A percentile compares a stretch with the other conserved stretches of the same genome.
phyloP scores from a whole-genome alignment of 23 tunicate species.

The Halocynthia aurantium region DNA sequence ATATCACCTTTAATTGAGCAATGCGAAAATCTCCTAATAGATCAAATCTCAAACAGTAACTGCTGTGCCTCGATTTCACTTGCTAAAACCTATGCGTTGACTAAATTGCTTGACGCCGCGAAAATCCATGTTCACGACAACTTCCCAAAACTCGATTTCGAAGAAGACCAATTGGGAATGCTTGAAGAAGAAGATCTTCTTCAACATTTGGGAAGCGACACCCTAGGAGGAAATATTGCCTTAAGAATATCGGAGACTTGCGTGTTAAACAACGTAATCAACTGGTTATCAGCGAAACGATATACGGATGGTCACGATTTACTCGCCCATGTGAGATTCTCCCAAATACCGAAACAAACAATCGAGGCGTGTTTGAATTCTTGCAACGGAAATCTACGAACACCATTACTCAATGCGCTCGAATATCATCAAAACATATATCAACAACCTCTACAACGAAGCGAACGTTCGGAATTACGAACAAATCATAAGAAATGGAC shows the following conservation, averaged over 20 bases:
- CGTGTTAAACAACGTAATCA: slow-evolving; percentile 8
- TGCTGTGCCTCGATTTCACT: slow-evolving; percentile 31
- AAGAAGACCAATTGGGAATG: slow-evolving; percentile 16
- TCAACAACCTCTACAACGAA: slow-evolving; percentile 61
- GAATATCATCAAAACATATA: slow-evolving; percentile 41
- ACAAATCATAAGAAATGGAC: slow-evolving; percentile 1
- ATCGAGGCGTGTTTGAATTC: slow-evolving; percentile 10
- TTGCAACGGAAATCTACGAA: background rate
- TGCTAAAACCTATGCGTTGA: slow-evolving; percentile 41
- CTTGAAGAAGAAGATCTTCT: slow-evolving; percentile 35
- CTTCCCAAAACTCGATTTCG: slow-evolving; percentile 30
- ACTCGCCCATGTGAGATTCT: slow-evolving; percentile 35
- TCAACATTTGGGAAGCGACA: slow-evolving; percentile 25
- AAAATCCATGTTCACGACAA: slow-evolving; percentile 35
- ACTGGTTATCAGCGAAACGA: slow-evolving; percentile 2
- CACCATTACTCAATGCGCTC: slow-evolving; percentile 24
- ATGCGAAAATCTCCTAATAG: slow-evolving; percentile 33
- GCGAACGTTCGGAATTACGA: slow-evolving; percentile 27
- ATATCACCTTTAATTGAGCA: slow-evolving; percentile 35
- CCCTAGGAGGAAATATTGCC: slow-evolving; percentile 15
- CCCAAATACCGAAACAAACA: slow-evolving; percentile 31
- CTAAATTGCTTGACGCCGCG: background rate
- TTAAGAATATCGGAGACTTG: slow-evolving; percentile 1
- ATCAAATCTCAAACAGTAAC: slow-evolving; percentile 13
- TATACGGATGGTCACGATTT: background rate